These are phyloP conservation scores for Eilema caniola DNA, from an alignment of 2,888 invertebrate species.

Conservation along the genomic window DNA sequence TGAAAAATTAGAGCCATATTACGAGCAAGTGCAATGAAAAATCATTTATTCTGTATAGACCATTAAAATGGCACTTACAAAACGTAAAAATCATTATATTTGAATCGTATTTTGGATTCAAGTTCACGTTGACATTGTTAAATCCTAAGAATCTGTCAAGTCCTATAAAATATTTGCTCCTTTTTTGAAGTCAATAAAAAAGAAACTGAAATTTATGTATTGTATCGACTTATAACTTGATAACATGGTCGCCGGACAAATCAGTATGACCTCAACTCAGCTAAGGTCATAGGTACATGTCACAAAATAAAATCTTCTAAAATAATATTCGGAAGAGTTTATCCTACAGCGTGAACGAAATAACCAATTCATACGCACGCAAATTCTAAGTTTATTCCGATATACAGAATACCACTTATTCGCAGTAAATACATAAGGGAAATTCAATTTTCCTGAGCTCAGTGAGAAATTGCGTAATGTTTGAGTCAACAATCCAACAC, in stretches of 20 bases:
- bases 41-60: too few species aligned
- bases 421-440: slow-evolving; percentile 12
- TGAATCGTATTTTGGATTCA: too few species aligned
- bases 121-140: too few species aligned
- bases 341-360: background rate
- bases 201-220: too few species aligned
- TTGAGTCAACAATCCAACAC: slow-evolving; percentile 25
- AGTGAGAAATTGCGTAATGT: slow-evolving; percentile 15
- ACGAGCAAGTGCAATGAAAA: too few species aligned
- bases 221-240: too few species aligned
- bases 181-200: background rate
- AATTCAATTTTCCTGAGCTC: slow-evolving; percentile 3
- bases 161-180: background rate
- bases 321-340: background rate
- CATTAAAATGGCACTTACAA: too few species aligned
- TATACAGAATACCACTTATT: slow-evolving; percentile 10
- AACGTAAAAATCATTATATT: too few species aligned
- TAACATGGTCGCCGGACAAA: background rate
- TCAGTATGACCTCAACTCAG: background rate
- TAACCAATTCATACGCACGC: background rate
- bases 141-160: too few species aligned
- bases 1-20: too few species aligned
- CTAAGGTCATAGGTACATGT: background rate
- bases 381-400: background rate
- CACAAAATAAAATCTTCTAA: background rate